phyloP scores from a whole-genome alignment of 2,797 vertebrate genomes.

The Galago senegalensis region DNA sequence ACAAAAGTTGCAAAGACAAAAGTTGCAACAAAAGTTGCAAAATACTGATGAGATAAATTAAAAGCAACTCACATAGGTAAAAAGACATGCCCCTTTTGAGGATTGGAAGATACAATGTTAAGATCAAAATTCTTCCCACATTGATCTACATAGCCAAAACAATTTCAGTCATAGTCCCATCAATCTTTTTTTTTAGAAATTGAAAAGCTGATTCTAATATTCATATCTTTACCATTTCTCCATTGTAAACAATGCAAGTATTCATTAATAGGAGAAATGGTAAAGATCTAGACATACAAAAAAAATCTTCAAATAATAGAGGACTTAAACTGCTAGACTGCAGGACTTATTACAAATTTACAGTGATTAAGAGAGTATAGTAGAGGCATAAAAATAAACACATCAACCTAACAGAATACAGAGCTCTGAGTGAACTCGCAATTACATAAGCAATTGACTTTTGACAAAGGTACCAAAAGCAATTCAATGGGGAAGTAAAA shows the following conservation, averaged over 20 bases:
- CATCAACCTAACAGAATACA: neutral
- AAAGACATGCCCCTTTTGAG: neutral
- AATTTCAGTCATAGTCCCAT: neutral
- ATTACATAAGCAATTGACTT: neutral
- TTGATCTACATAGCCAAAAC: neutral
- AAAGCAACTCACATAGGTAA: neutral
- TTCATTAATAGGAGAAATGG: neutral
- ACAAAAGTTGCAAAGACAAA: neutral
- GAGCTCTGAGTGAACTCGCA: neutral
- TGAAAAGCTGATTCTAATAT: neutral
- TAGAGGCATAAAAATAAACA: neutral
- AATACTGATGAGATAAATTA: neutral
- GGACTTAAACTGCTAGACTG: neutral
- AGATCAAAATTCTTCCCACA: neutral
- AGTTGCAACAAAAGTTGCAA: neutral
- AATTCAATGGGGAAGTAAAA: neutral
- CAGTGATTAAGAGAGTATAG: neutral
- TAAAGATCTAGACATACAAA: neutral
- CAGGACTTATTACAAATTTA: neutral
- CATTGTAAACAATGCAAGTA: too few species aligned
- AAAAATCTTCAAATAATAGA: neutral
- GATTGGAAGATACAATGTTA: neutral
- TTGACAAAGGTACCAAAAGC: constrained; percentile 8
- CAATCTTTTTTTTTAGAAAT: neutral
- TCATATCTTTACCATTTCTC: neutral